Conservation (phyloP, 2,113 vertebrate genomes). For the Onychorhynchus coronatus region DNA sequence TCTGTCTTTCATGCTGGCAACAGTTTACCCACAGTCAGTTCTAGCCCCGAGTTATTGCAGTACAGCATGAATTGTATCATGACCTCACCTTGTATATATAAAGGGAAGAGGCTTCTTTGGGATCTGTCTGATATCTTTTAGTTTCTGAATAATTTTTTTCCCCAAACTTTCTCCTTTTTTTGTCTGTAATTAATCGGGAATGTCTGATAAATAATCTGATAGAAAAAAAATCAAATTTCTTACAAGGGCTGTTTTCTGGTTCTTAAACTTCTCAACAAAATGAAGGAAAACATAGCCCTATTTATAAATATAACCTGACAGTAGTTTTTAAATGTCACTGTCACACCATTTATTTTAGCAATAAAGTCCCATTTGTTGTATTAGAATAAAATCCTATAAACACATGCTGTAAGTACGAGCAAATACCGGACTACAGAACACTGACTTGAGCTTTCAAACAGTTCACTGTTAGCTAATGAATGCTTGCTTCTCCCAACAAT, state of each 20-base stretch:
- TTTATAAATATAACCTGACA: background rate
- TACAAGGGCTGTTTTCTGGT: background rate
- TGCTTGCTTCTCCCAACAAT: background rate
- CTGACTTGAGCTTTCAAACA: background rate
- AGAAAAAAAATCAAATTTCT: background rate
- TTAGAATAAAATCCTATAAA: conserved; percentile 14
- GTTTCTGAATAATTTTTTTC: background rate
- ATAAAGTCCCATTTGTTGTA: conserved; percentile 4
- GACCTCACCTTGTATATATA: background rate
- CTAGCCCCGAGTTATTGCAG: background rate
- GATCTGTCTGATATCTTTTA: background rate
- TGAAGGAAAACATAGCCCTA: background rate
- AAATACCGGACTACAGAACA: background rate
- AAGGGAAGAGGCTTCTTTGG: background rate
- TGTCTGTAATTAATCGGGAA: background rate
- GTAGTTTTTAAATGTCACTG: background rate
- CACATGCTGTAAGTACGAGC: background rate
- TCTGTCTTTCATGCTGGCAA: background rate
- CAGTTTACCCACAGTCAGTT: background rate
- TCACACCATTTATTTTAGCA: conserved; percentile 10
- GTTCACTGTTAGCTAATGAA: conserved; percentile 15
- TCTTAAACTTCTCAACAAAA: background rate
- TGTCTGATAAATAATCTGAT: too few species aligned
- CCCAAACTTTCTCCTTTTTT: background rate
- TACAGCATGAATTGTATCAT: background rate